phyloP scores from a whole-genome alignment of 2,797 vertebrate species.

The Schizopygopsis pylzovi region DNA sequence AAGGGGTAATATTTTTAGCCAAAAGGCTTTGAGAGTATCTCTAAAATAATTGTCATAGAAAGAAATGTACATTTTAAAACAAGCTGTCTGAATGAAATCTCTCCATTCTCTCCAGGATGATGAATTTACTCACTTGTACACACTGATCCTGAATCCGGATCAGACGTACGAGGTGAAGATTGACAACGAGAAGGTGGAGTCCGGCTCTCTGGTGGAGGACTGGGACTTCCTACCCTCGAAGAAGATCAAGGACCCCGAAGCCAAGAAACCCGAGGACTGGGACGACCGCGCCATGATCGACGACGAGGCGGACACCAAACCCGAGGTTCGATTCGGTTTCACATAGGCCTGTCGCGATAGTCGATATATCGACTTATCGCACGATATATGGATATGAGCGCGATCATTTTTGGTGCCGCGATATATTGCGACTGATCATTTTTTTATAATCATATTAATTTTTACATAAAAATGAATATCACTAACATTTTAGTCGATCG shows the following conservation, averaged over 20 bases:
- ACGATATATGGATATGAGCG: too few species aligned
- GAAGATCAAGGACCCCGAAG: constrained; percentile 91
- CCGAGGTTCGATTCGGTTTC: constrained; percentile 78
- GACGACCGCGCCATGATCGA: constrained; percentile 90
- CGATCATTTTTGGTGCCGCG: too few species aligned
- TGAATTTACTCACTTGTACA: constrained; percentile 91
- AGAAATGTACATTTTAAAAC: not conserved
- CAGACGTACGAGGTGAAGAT: constrained; percentile 97
- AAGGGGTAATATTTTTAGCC: too few species aligned
- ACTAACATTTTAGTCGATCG: too few species aligned
- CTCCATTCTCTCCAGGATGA: constrained; percentile 81
- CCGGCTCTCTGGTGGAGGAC: constrained; percentile 90
- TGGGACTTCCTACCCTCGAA: constrained; percentile 93
- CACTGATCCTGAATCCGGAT: constrained; percentile 89
- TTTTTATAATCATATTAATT: too few species aligned
- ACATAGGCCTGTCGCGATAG: too few species aligned
- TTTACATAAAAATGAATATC: too few species aligned
- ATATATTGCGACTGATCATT: too few species aligned
- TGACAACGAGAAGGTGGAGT: constrained; percentile 92
- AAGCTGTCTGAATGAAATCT: not conserved
- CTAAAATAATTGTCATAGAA: not conserved
- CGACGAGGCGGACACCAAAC: constrained; percentile 88
- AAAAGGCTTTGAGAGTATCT: not conserved
- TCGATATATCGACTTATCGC: too few species aligned
- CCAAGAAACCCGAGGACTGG: constrained; percentile 93